Evolutionary conservation across 2,797 vertebrate species (phyloP).

Genomic region (Eurystomus glaucurus): DNA sequence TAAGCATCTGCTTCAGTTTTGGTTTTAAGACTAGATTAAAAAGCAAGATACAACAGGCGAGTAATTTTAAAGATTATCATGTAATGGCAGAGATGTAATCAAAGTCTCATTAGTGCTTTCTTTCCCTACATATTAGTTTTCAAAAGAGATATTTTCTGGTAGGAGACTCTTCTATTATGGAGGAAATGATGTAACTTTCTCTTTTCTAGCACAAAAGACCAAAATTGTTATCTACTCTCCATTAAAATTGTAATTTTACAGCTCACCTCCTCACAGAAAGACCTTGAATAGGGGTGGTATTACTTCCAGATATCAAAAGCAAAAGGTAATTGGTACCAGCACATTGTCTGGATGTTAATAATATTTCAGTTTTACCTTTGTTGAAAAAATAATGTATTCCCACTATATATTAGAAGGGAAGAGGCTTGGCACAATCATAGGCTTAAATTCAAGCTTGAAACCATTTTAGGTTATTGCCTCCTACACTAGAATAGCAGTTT

Average conservation of each 20-base stretch:
- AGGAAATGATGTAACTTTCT: constrained; percentile 7
- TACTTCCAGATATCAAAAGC: constrained; percentile 18
- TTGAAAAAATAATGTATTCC: constrained; percentile 26
- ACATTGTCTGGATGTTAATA: constrained; percentile 2
- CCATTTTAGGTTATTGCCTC: neutral
- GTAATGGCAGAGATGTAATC: neutral
- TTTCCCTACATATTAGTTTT: neutral
- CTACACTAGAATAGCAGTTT: neutral
- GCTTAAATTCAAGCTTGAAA: neutral
- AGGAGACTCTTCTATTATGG: neutral
- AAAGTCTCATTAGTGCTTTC: neutral
- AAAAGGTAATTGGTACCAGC: neutral
- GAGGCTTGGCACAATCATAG: neutral
- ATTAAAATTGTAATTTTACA: constrained; percentile 23
- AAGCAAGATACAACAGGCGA: neutral
- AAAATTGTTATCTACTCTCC: neutral
- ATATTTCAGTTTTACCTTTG: neutral
- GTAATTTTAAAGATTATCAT: neutral
- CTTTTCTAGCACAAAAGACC: constrained; percentile 1
- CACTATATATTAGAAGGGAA: neutral
- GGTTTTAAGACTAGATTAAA: constrained; percentile 11
- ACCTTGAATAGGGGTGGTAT: neutral
- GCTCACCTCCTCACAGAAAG: neutral
- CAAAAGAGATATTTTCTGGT: neutral
- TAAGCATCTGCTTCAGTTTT: neutral